phyloP scores from a whole-genome alignment of 2,888 invertebrate genomes.

The Tupiocoris notatus region DNA sequence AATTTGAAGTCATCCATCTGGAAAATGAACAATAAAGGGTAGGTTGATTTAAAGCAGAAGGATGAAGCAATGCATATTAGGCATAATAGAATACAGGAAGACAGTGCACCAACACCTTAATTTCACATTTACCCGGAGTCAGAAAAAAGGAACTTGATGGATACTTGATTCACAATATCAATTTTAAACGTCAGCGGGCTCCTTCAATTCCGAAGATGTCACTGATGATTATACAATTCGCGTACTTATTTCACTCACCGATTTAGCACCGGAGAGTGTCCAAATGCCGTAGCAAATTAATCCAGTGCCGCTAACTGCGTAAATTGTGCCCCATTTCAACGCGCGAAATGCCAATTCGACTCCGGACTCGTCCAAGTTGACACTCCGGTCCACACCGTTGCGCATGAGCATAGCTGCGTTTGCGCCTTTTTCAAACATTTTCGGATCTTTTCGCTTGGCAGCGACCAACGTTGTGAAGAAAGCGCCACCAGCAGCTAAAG shows the following conservation, averaged over 20 bases:
- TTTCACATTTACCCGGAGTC: no score
- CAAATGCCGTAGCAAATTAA: conserved; percentile 78
- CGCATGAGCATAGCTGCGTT: background rate
- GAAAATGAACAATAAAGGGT: no score
- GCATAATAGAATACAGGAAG: no score
- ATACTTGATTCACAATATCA: no score
- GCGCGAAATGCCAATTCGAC: conserved; percentile 77
- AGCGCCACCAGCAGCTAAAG: conserved; percentile 75
- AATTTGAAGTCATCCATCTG: conserved; percentile 78
- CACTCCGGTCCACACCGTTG: conserved; percentile 63
- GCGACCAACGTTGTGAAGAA: conserved; percentile 76
- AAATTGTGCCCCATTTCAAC: conserved; percentile 82
- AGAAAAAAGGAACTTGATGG: no score
- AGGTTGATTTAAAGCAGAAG: no score
- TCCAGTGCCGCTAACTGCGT: conserved; percentile 82
- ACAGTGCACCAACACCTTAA: no score
- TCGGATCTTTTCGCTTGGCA: conserved; percentile 76
- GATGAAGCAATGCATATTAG: no score
- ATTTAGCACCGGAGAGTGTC: conserved; percentile 85
- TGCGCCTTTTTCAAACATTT: conserved; percentile 69
- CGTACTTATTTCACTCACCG: conserved; percentile 57
- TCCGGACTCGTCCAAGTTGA: conserved; percentile 56
- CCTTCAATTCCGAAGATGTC: no score
- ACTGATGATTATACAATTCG: background rate
- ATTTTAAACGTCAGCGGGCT: no score